Conservation (phyloP, 2,797 vertebrate species). For the Protonibea diacanthus region DNA sequence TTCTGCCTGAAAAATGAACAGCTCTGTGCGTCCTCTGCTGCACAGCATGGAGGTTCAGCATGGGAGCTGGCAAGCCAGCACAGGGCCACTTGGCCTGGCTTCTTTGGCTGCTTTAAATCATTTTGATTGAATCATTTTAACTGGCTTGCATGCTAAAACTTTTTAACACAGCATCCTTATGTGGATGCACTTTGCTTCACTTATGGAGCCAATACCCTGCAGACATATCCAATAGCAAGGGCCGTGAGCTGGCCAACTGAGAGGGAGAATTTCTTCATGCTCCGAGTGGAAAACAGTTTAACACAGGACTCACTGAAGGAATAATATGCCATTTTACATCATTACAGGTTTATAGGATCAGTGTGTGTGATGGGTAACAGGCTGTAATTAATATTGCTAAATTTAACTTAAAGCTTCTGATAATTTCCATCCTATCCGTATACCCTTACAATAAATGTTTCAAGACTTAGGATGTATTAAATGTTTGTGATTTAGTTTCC, state of each 20-base stretch:
- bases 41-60: slow-evolving; percentile 50
- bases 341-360: slow-evolving; percentile 52
- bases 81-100: slow-evolving; percentile 51
- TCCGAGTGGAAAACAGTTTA: slow-evolving; percentile 57
- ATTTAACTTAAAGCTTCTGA: slow-evolving; percentile 26
- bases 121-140: slow-evolving; percentile 61
- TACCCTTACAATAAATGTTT: slow-evolving; percentile 28
- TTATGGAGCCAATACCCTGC: slow-evolving; percentile 43
- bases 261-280: slow-evolving; percentile 29
- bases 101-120: slow-evolving; percentile 54
- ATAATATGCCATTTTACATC: slow-evolving; percentile 44
- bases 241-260: slow-evolving; percentile 18
- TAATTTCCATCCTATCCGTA: slow-evolving; percentile 22
- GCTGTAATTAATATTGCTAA: slow-evolving; percentile 30
- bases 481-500: slow-evolving; percentile 26
- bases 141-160: slow-evolving; percentile 48
- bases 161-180: slow-evolving; percentile 46
- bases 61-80: slow-evolving; percentile 56
- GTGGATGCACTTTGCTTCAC: slow-evolving; percentile 25
- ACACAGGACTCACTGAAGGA: slow-evolving; percentile 28
- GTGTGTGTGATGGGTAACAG: slow-evolving; percentile 34
- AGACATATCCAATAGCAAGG: slow-evolving; percentile 40
- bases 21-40: slow-evolving; percentile 48
- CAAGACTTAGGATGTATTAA: slow-evolving; percentile 16
- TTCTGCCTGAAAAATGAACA: slow-evolving; percentile 43